These are phyloP conservation scores for Tubiluchus corallicola DNA, from an alignment of 2,888 invertebrate species.

Conservation along the genomic window DNA sequence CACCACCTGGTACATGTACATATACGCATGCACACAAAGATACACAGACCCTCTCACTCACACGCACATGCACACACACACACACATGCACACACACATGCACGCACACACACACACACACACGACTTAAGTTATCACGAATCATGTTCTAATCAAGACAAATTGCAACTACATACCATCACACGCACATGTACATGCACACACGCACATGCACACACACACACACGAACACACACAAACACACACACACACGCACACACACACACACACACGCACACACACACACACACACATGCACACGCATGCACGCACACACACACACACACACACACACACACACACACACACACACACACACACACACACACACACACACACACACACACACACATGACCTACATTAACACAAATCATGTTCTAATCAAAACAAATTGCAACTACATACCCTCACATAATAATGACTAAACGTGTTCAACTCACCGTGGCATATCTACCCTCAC, in stretches of 20 bases:
- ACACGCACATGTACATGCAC: not conserved
- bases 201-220: slow-evolving; percentile 1
- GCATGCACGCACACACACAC: slow-evolving; percentile 1
- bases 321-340: slow-evolving; percentile 3
- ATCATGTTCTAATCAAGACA: too few relatives aligned
- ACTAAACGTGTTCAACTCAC: too few relatives aligned
- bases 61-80: not conserved
- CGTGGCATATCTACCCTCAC: too few relatives aligned
- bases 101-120: slow-evolving; percentile 1
- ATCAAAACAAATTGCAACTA: too few relatives aligned
- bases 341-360: slow-evolving; percentile 3
- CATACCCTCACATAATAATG: too few relatives aligned
- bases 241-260: not conserved
- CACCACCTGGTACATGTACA: too few relatives aligned
- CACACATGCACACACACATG: not conserved
- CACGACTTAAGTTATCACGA: too few relatives aligned
- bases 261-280: slow-evolving; percentile 1
- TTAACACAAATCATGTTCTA: too few relatives aligned
- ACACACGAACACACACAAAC: not conserved
- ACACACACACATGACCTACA: slow-evolving; percentile 3
- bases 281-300: slow-evolving; percentile 1
- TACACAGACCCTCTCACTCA: too few relatives aligned
- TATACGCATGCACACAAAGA: too few relatives aligned
- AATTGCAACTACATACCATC: not conserved
- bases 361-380: slow-evolving; percentile 3